Base-by-base conservation (phyloP, 2,797 vertebrate species). In the Chelon labrosus region DNA sequence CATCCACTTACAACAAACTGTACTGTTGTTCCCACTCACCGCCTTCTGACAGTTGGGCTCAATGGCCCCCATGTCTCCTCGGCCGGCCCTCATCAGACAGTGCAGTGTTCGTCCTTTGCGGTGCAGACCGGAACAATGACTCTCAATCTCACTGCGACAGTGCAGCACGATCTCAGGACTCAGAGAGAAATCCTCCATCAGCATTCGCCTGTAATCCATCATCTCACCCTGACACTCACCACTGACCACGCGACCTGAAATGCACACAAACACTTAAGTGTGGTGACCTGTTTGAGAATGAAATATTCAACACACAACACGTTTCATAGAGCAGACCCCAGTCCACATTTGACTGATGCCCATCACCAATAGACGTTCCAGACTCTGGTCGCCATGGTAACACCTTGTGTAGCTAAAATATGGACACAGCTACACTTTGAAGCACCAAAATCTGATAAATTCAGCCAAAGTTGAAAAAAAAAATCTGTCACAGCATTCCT, bases 181-280 rank as follows among this genome's bases (percentile, higher is more conserved):
- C 86, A 99, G 91, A 0, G 98, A 99, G 89, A 96, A 99, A 85
- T 99, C 98, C 71, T 99, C 98, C 97, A 99, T 99, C 83, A 99
- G 91, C 97, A 99, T 99, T 79, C 97, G 95, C 12, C 98, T 88
- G 91, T 99, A 99, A 87, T 99, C 98, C 90, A 99, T 79, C 98
- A 99, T 99, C 84, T 99, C 98, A 0, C 98, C 98, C 92, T 99
- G 98, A 91, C 98, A 99, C 88, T 99, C 97, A 0, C 98, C 98
- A 60, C 95, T 97, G 62, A 99, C 97, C 12, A 95, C 93, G 0
- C 97, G 97, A 31, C 98, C 98, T 99, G 86, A 50, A 22, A 71
- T 13, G 70, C 0, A 35, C 7, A 31, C 25, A 55, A 2, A 51
- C 5, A 51, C 10, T 22, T 38, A 41, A 1, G 22, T 38, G 19